phyloP scores from a whole-genome alignment of 2,888 invertebrate genomes.

The Xanthorhoe spadicearia region DNA sequence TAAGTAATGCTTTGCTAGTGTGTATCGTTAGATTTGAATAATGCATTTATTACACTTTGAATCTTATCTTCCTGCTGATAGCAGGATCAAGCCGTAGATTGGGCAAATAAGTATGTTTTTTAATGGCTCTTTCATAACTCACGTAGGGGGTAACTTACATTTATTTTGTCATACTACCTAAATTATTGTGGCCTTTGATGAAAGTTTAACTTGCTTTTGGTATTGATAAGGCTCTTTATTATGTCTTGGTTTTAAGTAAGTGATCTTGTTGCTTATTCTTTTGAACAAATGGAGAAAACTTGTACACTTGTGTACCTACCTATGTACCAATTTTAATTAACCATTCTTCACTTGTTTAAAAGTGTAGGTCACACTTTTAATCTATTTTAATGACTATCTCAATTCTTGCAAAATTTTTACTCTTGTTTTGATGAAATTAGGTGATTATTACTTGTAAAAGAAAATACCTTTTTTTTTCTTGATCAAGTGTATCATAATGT shows the following conservation, averaged over 20 bases:
- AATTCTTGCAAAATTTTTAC: slow-evolving; percentile 54
- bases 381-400: slow-evolving; percentile 48
- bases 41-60: slow-evolving; percentile 64
- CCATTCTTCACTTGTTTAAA: slow-evolving; percentile 53
- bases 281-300: slow-evolving; percentile 52
- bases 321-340: slow-evolving; percentile 13
- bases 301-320: not conserved
- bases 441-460: slow-evolving; percentile 56
- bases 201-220: slow-evolving; percentile 80
- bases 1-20: slow-evolving; percentile 58
- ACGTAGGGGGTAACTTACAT: slow-evolving; percentile 69
- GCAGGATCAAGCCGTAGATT: slow-evolving; percentile 63
- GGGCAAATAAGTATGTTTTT: slow-evolving; percentile 68
- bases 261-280: slow-evolving; percentile 59
- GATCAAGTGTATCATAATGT: slow-evolving; percentile 81
- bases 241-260: slow-evolving; percentile 66
- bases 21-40: slow-evolving; percentile 55
- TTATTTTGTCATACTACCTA: slow-evolving; percentile 78
- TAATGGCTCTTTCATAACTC: slow-evolving; percentile 67
- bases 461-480: slow-evolving; percentile 63
- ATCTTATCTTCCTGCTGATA: slow-evolving; percentile 36
- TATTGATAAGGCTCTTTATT: slow-evolving; percentile 70
- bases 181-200: slow-evolving; percentile 81
- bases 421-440: slow-evolving; percentile 58
- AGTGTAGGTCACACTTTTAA: slow-evolving; percentile 49